Evolutionary conservation across 1,140 invertebrate genomes (phyloP).

Genomic region (Papilio helenus): DNA sequence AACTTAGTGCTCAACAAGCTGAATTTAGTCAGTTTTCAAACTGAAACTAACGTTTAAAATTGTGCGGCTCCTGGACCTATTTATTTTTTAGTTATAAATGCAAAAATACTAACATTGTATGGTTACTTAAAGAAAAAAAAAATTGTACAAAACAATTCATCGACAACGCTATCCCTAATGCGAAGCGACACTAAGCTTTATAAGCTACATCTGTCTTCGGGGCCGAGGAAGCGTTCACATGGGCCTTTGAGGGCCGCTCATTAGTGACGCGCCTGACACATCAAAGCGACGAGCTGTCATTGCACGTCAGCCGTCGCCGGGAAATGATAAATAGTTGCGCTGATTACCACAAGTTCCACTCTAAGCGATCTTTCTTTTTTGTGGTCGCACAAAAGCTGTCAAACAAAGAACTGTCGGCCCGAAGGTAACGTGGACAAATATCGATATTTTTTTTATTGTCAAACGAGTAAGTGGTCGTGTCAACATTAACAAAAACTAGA

Average conservation of each 20-base stretch:
- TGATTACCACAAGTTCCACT: constrained; percentile 55
- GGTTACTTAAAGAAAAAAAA: background rate
- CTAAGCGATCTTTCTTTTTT: constrained; percentile 45
- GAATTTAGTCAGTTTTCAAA: no score
- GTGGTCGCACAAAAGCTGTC: constrained; percentile 56
- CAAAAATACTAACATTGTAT: no score
- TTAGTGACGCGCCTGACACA: constrained; percentile 66
- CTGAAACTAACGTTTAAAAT: no score
- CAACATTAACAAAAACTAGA: background rate
- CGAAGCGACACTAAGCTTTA: constrained; percentile 30
- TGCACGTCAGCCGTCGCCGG: constrained; percentile 46
- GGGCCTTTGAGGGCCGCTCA: constrained; percentile 53
- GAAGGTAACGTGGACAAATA: constrained; percentile 33
- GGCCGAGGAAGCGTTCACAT: constrained; percentile 30
- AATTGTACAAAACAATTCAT: background rate
- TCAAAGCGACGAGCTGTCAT: constrained; percentile 65
- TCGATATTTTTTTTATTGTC: constrained; percentile 39
- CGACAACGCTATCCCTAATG: constrained; percentile 5
- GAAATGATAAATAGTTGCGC: constrained; percentile 56
- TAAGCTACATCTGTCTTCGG: constrained; percentile 37
- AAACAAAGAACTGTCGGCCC: constrained; percentile 44
- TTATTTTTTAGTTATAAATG: no score
- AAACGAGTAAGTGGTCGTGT: background rate
- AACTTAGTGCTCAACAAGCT: background rate
- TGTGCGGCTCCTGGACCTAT: no score